Evolutionary conservation across 2,888 invertebrate genomes (phyloP).

Genomic region (Leptopilina myrica): DNA sequence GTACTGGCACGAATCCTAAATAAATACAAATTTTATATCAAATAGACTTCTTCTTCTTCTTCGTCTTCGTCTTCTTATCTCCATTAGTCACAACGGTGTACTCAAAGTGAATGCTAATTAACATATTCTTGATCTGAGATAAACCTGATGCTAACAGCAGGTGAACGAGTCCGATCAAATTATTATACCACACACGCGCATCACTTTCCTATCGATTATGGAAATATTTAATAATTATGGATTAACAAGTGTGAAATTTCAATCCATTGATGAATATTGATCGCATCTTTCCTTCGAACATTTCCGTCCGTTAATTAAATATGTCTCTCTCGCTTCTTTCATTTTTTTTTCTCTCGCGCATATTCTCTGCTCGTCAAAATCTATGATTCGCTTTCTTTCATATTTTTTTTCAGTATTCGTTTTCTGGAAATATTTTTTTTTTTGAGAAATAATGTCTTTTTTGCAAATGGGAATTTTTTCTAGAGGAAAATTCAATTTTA

Average conservation of each 20-base stretch:
- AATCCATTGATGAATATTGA: neutral
- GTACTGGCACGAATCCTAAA: constrained; percentile 31
- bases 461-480: too few species aligned
- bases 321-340: neutral
- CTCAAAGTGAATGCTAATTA: constrained; percentile 33
- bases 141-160: constrained; percentile 20
- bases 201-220: neutral
- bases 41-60: neutral
- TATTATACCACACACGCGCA: constrained; percentile 3
- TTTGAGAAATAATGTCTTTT: too few species aligned
- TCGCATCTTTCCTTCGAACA: neutral
- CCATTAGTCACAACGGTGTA: constrained; percentile 25
- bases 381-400: too few species aligned
- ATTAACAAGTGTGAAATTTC: constrained; percentile 16
- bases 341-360: neutral
- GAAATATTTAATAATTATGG: constrained; percentile 15
- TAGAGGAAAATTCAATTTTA: too few species aligned
- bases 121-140: constrained; percentile 35
- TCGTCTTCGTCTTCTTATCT: constrained; percentile 4
- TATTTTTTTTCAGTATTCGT: too few species aligned
- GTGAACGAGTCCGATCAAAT: constrained; percentile 12
- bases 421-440: too few species aligned
- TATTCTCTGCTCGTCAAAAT: too few species aligned
- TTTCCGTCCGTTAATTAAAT: neutral
- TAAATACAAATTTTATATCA: constrained; percentile 1